A percentile compares a stretch with the other conserved stretches of the same genome.
Conservation (phyloP, 1,140 invertebrate species). For the Drosophila teissieri region DNA sequence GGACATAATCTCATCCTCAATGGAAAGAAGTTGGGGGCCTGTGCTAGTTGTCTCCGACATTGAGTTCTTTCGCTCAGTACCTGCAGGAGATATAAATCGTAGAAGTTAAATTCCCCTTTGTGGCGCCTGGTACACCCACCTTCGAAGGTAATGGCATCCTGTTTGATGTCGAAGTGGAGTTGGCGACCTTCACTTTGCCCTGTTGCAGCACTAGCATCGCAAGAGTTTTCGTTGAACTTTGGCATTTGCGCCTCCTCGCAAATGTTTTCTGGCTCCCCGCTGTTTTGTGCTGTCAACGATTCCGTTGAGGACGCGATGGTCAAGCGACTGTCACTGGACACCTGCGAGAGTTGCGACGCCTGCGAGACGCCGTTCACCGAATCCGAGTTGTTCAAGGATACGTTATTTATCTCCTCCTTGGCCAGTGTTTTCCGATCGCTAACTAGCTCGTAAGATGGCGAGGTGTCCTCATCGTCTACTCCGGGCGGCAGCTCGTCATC, state of each 20-base stretch:
- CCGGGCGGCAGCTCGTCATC: slow-evolving; percentile 63
- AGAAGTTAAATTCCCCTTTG: not conserved
- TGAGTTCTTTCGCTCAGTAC: slow-evolving; percentile 75
- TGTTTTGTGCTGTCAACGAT: slow-evolving; percentile 27
- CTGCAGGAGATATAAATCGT: slow-evolving; percentile 22
- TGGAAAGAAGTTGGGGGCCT: slow-evolving; percentile 28
- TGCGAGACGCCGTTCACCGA: slow-evolving; percentile 62
- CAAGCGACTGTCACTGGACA: slow-evolving; percentile 87
- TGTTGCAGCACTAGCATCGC: slow-evolving; percentile 29
- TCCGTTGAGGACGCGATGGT: slow-evolving; percentile 76
- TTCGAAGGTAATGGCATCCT: slow-evolving; percentile 83
- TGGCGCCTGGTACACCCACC: slow-evolving; percentile 25
- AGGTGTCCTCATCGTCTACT: slow-evolving; percentile 86
- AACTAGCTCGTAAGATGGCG: slow-evolving; percentile 88
- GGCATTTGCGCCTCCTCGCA: slow-evolving; percentile 83
- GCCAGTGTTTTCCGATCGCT: slow-evolving; percentile 21
- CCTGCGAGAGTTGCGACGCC: slow-evolving; percentile 87
- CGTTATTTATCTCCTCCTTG: slow-evolving; percentile 55
- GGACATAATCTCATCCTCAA: slow-evolving; percentile 73
- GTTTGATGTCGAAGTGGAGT: slow-evolving; percentile 82
- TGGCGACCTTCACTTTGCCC: slow-evolving; percentile 29
- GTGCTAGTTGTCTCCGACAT: slow-evolving; percentile 30
- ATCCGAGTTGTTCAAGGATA: slow-evolving; percentile 74
- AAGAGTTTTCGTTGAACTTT: slow-evolving; percentile 79
- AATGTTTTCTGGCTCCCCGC: slow-evolving; percentile 61